phyloP scores from a whole-genome alignment of 2,113 vertebrate species.

The Lophochroa leadbeateri region DNA sequence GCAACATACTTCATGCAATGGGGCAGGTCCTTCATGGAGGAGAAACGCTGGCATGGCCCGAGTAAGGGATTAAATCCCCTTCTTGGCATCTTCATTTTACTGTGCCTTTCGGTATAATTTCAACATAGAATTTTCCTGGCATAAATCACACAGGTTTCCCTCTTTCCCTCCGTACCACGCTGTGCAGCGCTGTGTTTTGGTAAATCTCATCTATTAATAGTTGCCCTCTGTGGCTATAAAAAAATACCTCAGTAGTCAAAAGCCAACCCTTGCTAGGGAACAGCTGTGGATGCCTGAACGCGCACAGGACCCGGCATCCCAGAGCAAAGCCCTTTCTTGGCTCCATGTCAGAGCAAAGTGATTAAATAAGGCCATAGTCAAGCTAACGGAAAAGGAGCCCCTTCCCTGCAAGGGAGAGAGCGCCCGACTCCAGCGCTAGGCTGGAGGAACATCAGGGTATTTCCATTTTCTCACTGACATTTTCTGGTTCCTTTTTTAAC shows the following conservation, averaged over 20 bases:
- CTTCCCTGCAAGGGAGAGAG: conserved; percentile 16
- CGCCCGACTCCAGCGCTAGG: not conserved
- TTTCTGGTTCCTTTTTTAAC: conserved; percentile 20
- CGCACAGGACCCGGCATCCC: not conserved
- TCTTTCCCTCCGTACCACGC: not conserved
- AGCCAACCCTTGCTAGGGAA: conserved; percentile 46
- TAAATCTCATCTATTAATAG: conserved; percentile 62
- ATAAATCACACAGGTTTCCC: conserved; percentile 36
- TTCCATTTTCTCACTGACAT: conserved; percentile 40
- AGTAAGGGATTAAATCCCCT: conserved; percentile 17
- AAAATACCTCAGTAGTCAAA: conserved; percentile 55
- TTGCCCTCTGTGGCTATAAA: conserved; percentile 66
- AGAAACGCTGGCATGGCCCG: not conserved
- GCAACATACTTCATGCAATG: not conserved
- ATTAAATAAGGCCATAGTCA: conserved; percentile 54
- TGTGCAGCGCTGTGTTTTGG: conserved; percentile 20
- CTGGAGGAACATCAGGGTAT: conserved; percentile 13
- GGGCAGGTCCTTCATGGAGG: not conserved
- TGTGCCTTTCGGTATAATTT: conserved; percentile 16
- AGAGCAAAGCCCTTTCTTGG: conserved; percentile 53
- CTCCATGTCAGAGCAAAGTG: conserved; percentile 46
- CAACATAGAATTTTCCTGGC: conserved; percentile 58
- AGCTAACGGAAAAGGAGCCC: conserved; percentile 53
- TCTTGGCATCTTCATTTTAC: conserved; percentile 18
- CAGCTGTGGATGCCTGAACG: conserved; percentile 43